Percentiles rank a stretch among this genome's conserved stretches.
These are phyloP conservation scores for Scomberomorus guttatus DNA, from an alignment of 2,797 vertebrate species.

Conservation along the genomic window DNA sequence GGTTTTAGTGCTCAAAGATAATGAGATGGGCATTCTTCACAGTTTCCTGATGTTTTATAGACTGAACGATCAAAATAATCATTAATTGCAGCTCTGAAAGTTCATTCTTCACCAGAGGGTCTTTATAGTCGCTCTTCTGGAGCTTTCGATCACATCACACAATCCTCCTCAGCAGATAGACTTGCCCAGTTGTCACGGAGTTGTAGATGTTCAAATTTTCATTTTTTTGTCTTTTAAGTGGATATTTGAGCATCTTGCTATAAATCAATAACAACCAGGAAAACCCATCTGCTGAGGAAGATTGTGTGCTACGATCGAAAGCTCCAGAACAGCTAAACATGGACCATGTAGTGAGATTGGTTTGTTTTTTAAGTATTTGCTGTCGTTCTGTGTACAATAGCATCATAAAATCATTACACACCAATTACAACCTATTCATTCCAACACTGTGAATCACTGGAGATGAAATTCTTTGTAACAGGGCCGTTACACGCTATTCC, in stretches of 20 bases:
- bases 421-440: not conserved
- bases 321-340: not conserved
- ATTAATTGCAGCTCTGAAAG: too few species aligned
- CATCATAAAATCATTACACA: too few species aligned
- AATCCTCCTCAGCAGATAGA: not conserved
- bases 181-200: not conserved
- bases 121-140: not conserved
- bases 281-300: not conserved
- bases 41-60: too few species aligned
- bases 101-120: not conserved
- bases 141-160: not conserved
- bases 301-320: not conserved
- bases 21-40: too few species aligned
- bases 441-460: not conserved
- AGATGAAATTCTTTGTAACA: slow-evolving; percentile 42
- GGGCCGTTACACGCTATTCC: slow-evolving; percentile 81
- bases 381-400: too few species aligned
- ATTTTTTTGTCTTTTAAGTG: not conserved
- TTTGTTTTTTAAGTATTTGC: not conserved
- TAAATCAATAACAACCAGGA: not conserved
- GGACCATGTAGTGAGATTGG: not conserved
- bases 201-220: not conserved
- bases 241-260: not conserved
- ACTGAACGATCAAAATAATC: too few species aligned
- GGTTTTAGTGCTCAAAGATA: too few species aligned